Evolutionary conservation across 2,113 vertebrate species (phyloP).

Genomic region (Ameiurus melas): DNA sequence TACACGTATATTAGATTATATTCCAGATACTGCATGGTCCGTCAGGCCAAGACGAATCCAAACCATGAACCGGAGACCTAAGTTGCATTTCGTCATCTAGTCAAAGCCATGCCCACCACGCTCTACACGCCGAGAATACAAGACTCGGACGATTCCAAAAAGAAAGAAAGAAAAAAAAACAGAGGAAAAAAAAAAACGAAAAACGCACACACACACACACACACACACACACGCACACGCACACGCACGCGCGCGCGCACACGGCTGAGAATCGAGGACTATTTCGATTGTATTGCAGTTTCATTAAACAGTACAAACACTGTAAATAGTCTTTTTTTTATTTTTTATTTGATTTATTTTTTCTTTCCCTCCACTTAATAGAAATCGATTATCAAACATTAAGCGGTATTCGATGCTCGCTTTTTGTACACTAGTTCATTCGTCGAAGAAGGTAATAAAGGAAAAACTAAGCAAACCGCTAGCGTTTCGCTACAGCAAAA

Average conservation of each 20-base stretch:
- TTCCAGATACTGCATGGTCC: constrained; percentile 98
- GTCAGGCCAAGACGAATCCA: constrained; percentile 91
- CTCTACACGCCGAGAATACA: constrained; percentile 77
- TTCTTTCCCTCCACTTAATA: constrained; percentile 76
- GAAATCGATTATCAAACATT: constrained; percentile 91
- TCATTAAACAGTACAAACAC: constrained; percentile 88
- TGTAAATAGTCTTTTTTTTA: constrained; percentile 79
- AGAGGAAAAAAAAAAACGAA: constrained; percentile 51
- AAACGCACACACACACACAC: too few relatives aligned
- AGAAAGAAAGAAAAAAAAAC: constrained; percentile 72
- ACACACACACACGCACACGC: constrained; percentile 20
- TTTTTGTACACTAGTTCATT: constrained; percentile 87
- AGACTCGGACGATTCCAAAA: constrained; percentile 62
- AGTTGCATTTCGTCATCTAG: constrained; percentile 84
- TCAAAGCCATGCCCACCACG: constrained; percentile 90
- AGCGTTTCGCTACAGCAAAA: constrained; percentile 82
- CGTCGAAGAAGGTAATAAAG: constrained; percentile 53
- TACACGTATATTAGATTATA: constrained; percentile 66
- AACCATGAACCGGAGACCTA: constrained; percentile 79
- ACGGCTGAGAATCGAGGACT: constrained; percentile 70
- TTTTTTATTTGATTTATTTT: constrained; percentile 75
- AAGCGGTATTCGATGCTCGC: constrained; percentile 88
- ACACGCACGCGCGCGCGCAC: constrained; percentile 59
- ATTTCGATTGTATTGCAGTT: constrained; percentile 95
- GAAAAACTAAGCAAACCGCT: constrained; percentile 72